phyloP scores from a whole-genome alignment of 2,797 vertebrate genomes.

The Micromesistius poutassou region DNA sequence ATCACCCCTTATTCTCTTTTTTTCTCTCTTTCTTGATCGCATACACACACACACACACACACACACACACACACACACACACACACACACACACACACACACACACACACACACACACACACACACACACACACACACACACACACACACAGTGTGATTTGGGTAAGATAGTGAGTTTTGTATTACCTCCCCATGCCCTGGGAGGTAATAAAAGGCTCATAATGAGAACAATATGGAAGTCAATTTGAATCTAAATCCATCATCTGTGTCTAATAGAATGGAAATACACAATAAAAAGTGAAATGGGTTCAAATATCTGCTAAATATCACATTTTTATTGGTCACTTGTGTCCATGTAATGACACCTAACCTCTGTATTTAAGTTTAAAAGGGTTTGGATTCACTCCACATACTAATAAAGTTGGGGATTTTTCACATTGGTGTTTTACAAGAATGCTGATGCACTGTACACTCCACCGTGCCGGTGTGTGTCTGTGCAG shows the following conservation, averaged over 20 bases:
- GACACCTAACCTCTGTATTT: neutral
- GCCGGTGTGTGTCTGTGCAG: too few relatives aligned
- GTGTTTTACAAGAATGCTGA: neutral
- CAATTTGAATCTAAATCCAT: neutral
- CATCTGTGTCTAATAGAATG: neutral
- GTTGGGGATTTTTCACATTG: neutral
- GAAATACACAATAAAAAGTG: neutral
- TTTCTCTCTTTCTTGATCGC: too few relatives aligned
- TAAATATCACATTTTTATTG: neutral
- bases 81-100: too few relatives aligned
- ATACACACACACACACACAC: too few relatives aligned
- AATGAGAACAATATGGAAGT: neutral
- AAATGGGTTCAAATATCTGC: neutral
- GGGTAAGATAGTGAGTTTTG: neutral
- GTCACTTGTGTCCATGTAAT: neutral
- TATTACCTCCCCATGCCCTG: neutral
- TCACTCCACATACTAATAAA: neutral
- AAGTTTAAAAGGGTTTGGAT: neutral
- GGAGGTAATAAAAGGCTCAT: neutral
- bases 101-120: too few relatives aligned
- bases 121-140: too few relatives aligned
- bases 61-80: too few relatives aligned
- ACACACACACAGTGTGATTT: neutral
- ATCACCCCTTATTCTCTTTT: neutral
- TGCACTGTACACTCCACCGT: too few relatives aligned